Evolutionary conservation across 1,140 invertebrate species (phyloP).

Genomic region (Cydia strobilella): DNA sequence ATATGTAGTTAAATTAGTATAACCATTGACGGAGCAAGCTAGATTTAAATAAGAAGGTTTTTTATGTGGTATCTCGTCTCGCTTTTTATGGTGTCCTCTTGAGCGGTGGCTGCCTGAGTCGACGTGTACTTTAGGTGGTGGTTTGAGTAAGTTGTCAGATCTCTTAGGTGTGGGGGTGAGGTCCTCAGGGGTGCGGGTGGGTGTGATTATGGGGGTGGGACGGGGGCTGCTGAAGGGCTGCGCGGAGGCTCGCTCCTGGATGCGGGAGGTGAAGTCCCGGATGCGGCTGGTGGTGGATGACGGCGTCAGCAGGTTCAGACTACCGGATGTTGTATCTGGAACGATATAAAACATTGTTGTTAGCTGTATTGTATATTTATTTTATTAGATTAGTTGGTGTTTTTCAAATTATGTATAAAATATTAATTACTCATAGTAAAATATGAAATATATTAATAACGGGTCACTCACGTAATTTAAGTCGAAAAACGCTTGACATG

Average conservation of each 20-base stretch:
- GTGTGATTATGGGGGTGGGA: constrained; percentile 36
- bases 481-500: no score
- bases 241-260: constrained; percentile 76
- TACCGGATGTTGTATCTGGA: constrained; percentile 80
- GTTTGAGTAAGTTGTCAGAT: constrained; percentile 67
- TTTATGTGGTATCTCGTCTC: constrained; percentile 67
- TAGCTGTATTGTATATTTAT: neutral
- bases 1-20: constrained; percentile 91
- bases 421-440: no score
- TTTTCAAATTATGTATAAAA: no score
- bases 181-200: constrained; percentile 57
- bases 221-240: constrained; percentile 49
- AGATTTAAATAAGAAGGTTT: constrained; percentile 92
- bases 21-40: constrained; percentile 94
- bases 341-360: constrained; percentile 41
- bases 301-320: constrained; percentile 81
- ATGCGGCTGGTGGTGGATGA: constrained; percentile 82
- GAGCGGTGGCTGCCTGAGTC: constrained; percentile 68
- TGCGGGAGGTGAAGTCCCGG: constrained; percentile 80
- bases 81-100: constrained; percentile 63
- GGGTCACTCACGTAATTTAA: no score
- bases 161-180: constrained; percentile 61
- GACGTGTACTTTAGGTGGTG: constrained; percentile 66
- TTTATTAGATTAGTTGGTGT: neutral
- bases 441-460: no score